phyloP scores from a whole-genome alignment of 2,797 vertebrate species.

The Rachycentron canadum region DNA sequence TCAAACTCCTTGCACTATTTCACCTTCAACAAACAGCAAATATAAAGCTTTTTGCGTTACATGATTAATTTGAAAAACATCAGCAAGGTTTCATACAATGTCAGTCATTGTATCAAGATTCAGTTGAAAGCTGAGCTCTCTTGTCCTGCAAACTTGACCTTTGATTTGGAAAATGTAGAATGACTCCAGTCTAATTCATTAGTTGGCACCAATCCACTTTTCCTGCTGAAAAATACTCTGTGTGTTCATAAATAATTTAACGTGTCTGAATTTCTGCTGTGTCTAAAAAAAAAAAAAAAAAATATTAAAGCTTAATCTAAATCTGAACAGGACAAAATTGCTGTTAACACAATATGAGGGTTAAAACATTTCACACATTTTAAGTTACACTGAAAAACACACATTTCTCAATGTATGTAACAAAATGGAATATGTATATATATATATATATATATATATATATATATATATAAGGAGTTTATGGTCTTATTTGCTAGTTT shows the following conservation, averaged over 20 bases:
- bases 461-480: too few species aligned
- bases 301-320: too few species aligned
- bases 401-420: too few species aligned
- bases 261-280: neutral
- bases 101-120: conserved; percentile 20
- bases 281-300: too few species aligned
- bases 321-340: too few species aligned
- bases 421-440: too few species aligned
- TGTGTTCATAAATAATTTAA: neutral
- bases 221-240: neutral
- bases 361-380: too few species aligned
- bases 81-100: conserved; percentile 1
- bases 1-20: conserved; percentile 23
- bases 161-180: conserved; percentile 8
- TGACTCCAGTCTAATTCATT: conserved; percentile 34
- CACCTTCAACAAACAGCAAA: conserved; percentile 38
- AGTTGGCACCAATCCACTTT: conserved; percentile 21
- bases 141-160: conserved; percentile 20
- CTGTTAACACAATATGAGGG: too few species aligned
- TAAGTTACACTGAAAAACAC: too few species aligned
- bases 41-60: conserved; percentile 48
- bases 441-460: too few species aligned
- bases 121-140: conserved; percentile 14
- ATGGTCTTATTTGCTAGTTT: too few species aligned
- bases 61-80: conserved; percentile 37